phyloP scores from a whole-genome alignment of 2,888 invertebrate genomes.

The Harpagoxenus sublaevis region DNA sequence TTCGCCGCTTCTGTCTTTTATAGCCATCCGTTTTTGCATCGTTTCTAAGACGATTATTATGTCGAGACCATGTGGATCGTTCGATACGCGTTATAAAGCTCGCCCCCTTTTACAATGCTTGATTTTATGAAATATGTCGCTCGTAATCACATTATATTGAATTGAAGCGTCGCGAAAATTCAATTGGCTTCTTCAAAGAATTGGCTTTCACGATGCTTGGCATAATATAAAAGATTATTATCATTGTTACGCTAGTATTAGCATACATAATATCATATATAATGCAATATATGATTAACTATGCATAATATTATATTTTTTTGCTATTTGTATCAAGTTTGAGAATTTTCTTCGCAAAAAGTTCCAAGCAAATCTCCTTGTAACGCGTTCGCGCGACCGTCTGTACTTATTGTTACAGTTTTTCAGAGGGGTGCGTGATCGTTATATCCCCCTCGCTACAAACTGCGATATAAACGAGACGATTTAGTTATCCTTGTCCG shows the following conservation, averaged over 20 bases:
- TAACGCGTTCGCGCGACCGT: conserved; percentile 19
- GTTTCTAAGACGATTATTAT: neutral
- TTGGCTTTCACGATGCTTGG: neutral
- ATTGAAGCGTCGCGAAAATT: neutral
- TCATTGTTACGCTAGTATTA: neutral
- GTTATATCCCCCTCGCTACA: neutral
- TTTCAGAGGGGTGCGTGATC: conserved; percentile 1
- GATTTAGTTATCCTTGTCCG: conserved; percentile 65
- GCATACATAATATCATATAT: neutral
- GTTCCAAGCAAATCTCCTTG: neutral
- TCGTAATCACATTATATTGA: neutral
- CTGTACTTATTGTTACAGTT: neutral
- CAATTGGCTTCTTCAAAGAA: neutral
- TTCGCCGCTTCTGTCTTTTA: conserved; percentile 5
- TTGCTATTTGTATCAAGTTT: neutral
- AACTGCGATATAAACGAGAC: conserved; percentile 59
- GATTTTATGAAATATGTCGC: conserved; percentile 7
- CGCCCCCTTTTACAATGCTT: neutral
- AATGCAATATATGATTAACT: neutral
- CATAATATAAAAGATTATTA: neutral
- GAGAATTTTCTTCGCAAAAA: neutral
- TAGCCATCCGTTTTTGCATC: conserved; percentile 1
- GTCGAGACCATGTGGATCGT: neutral
- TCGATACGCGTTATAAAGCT: neutral
- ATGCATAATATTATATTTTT: neutral